Conservation (phyloP, 2,888 invertebrate genomes). For the Lycaena phlaeas region DNA sequence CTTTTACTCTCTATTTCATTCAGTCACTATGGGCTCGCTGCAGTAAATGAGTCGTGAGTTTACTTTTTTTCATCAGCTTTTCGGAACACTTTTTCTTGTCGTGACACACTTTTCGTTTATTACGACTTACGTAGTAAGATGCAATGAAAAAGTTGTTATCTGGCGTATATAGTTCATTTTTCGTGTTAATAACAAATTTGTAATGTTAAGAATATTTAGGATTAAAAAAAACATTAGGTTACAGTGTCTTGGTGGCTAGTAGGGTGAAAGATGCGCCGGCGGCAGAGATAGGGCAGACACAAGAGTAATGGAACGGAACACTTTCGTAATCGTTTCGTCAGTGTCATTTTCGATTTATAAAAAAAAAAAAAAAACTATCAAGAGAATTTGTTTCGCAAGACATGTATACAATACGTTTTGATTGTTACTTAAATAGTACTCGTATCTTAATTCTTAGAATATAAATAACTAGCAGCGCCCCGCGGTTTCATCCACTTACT, state of each 20-base stretch:
- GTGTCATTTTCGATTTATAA: too few species aligned
- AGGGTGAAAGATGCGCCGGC: constrained; percentile 1
- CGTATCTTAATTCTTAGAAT: too few species aligned
- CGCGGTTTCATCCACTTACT: too few species aligned
- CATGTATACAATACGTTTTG: too few species aligned
- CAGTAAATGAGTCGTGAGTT: not conserved
- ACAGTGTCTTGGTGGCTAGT: not conserved
- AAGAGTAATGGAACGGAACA: too few species aligned
- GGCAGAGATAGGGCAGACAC: too few species aligned
- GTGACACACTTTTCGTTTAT: constrained; percentile 53
- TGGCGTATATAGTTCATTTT: constrained; percentile 21
- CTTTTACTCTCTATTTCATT: constrained; percentile 4
- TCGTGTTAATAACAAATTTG: constrained; percentile 5
- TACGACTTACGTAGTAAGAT: constrained; percentile 48
- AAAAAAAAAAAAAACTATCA: too few species aligned
- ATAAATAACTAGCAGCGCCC: too few species aligned
- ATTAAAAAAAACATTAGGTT: too few species aligned
- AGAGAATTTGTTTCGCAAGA: too few species aligned
- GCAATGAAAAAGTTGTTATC: constrained; percentile 37
- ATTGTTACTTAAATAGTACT: too few species aligned
- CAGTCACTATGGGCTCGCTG: not conserved
- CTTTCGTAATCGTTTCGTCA: too few species aligned
- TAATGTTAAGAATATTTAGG: not conserved
- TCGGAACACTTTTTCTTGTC: constrained; percentile 34
- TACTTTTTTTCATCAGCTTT: constrained; percentile 3